These are phyloP conservation scores for Ennomos fuscantarius DNA, from an alignment of 2,888 invertebrate genomes.

Conservation along the genomic window DNA sequence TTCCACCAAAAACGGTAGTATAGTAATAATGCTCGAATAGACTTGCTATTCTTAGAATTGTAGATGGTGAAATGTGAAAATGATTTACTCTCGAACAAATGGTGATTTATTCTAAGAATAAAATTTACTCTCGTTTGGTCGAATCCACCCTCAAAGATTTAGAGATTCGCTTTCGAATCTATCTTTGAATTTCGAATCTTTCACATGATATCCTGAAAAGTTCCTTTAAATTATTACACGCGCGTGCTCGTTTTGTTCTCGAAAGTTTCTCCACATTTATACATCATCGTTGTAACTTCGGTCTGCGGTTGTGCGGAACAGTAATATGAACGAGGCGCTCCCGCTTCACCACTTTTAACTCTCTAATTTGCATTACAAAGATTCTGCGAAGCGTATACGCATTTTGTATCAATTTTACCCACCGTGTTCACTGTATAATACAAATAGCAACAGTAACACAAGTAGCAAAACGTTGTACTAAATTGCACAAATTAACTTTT, in stretches of 20 bases:
- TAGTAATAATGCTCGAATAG: no score
- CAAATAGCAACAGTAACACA: conserved; percentile 11
- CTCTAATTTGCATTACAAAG: conserved; percentile 40
- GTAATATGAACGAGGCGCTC: conserved; percentile 28
- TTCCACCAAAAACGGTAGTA: no score
- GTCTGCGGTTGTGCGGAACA: conserved; percentile 30
- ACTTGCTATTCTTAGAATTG: no score
- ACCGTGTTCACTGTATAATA: conserved; percentile 1
- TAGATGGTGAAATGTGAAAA: no score
- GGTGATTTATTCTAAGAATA: no score
- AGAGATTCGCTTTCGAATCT: no score
- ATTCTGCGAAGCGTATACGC: conserved; percentile 36
- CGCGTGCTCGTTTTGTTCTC: conserved; percentile 4
- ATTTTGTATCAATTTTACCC: conserved; percentile 33
- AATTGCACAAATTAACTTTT: no score
- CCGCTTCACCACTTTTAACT: conserved; percentile 39
- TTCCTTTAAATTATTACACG: not conserved
- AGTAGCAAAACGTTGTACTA: not conserved
- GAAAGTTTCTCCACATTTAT: conserved; percentile 19
- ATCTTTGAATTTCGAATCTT: not conserved
- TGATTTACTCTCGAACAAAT: no score
- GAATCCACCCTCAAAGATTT: no score
- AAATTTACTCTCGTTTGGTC: no score
- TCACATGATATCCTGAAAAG: not conserved
- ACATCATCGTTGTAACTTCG: conserved; percentile 25